Evolutionary conservation across 92 coral and sea anemone species (phyloP).

Genomic region (Siderastrea siderea): DNA sequence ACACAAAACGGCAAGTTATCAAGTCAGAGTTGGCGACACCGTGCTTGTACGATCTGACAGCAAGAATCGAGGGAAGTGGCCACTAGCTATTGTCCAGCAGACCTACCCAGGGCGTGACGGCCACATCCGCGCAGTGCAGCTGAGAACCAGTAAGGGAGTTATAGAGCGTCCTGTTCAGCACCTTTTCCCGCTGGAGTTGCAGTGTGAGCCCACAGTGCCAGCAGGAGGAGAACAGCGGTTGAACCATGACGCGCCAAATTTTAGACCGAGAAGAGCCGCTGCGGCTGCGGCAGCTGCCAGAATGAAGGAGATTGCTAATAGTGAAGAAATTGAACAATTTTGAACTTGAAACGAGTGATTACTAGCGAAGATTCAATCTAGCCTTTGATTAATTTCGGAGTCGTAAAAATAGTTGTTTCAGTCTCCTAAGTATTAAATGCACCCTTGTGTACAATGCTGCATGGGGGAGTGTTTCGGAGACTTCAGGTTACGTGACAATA

Average conservation of each 20-base stretch:
- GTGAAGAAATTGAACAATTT: conserved; percentile 25
- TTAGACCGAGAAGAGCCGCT: conserved; percentile 45
- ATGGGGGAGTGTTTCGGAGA: not conserved
- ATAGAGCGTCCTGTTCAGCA: conserved; percentile 61
- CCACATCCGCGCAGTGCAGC: conserved; percentile 41
- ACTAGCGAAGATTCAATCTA: not conserved
- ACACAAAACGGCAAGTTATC: conserved; percentile 27
- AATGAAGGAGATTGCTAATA: conserved; percentile 28
- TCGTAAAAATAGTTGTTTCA: not conserved
- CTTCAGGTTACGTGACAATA: too few relatives aligned
- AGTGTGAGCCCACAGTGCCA: conserved; percentile 23
- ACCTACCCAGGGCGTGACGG: conserved; percentile 55
- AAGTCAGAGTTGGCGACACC: conserved; percentile 46
- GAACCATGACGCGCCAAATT: conserved; percentile 44
- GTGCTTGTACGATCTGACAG: conserved; percentile 48
- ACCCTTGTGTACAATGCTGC: not conserved
- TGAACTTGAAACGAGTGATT: conserved; percentile 22
- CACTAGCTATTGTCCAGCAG: conserved; percentile 42
- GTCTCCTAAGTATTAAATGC: conserved; percentile 30
- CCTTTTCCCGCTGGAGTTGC: conserved; percentile 48
- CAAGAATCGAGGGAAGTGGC: conserved; percentile 64
- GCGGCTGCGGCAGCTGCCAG: conserved; percentile 56
- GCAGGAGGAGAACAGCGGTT: conserved; percentile 18
- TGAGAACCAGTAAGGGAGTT: conserved; percentile 43
- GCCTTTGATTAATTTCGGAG: not conserved